Evolutionary conservation across 2,797 vertebrate genomes (phyloP).

Genomic region (Brotula barbata): DNA sequence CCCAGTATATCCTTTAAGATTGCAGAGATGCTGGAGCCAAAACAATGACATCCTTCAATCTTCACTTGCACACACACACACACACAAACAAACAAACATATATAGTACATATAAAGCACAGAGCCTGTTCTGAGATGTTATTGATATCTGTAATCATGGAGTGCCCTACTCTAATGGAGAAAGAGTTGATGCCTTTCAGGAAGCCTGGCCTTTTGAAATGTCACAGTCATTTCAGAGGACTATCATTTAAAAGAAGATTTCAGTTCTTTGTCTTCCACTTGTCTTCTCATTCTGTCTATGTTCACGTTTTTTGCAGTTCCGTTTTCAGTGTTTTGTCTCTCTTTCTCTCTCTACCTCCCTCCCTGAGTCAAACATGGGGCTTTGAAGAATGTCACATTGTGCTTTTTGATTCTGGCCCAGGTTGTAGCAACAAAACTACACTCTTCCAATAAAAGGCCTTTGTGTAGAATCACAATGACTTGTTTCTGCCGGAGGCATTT

Average conservation of each 20-base stretch:
- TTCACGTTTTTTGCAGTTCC: conserved; percentile 34
- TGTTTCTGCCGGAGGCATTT: not conserved
- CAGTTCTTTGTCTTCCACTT: conserved; percentile 52
- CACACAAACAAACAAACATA: not conserved
- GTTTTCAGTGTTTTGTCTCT: conserved; percentile 35
- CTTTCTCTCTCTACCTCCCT: conserved; percentile 24
- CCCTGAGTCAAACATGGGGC: conserved; percentile 30
- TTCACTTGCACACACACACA: conserved; percentile 2
- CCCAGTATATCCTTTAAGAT: conserved; percentile 42
- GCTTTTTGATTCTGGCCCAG: conserved; percentile 41
- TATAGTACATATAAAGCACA: conserved; percentile 35
- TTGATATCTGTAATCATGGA: conserved; percentile 72
- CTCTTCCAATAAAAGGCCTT: conserved; percentile 22
- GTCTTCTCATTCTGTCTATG: conserved; percentile 47
- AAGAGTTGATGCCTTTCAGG: conserved; percentile 70
- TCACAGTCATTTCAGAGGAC: conserved; percentile 69
- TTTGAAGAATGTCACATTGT: conserved; percentile 52
- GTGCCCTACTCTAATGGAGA: conserved; percentile 62
- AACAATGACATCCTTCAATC: conserved; percentile 44
- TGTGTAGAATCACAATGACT: conserved; percentile 8
- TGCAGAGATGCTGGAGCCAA: conserved; percentile 41
- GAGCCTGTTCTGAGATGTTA: conserved; percentile 61
- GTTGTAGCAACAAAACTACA: conserved; percentile 27
- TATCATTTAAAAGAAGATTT: conserved; percentile 64
- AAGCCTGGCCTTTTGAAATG: conserved; percentile 79